phyloP scores from a whole-genome alignment of 2,113 vertebrate genomes.

The Periophthalmodon schlosseri region DNA sequence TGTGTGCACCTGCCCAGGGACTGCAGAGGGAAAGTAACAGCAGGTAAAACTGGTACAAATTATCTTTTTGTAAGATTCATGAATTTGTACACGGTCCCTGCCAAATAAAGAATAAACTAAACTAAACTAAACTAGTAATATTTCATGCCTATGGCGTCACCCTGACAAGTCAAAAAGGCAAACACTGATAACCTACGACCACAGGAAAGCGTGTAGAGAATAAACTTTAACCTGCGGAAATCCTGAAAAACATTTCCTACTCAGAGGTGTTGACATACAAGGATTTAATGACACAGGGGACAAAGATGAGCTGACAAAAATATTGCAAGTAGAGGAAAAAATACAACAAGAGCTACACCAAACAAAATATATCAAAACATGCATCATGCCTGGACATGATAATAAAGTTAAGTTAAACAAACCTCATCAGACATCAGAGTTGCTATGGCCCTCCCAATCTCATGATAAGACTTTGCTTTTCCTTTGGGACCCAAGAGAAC shows the following conservation, averaged over 20 bases:
- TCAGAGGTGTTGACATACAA: neutral
- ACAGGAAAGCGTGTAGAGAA: neutral
- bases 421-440: conserved; percentile 99
- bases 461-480: conserved; percentile 96
- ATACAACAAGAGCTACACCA: neutral
- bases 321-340: neutral
- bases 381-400: neutral
- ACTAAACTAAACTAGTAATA: neutral
- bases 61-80: no score
- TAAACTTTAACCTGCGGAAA: conserved; percentile 63
- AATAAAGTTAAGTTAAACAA: conserved; percentile 16
- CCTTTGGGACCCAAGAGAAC: conserved; percentile 96
- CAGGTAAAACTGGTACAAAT: no score
- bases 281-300: conserved; percentile 22
- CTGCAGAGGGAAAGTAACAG: no score
- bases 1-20: no score
- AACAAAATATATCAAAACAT: neutral
- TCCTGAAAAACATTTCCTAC: conserved; percentile 54
- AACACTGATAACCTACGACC: conserved; percentile 32
- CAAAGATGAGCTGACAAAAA: neutral
- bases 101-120: no score
- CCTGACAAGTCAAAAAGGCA: conserved; percentile 13
- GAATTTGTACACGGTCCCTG: no score
- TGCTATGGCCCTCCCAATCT: conserved; percentile 95
- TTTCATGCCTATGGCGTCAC: neutral